Conservation (phyloP, 2,797 vertebrate species). For the Carduelis carduelis region DNA sequence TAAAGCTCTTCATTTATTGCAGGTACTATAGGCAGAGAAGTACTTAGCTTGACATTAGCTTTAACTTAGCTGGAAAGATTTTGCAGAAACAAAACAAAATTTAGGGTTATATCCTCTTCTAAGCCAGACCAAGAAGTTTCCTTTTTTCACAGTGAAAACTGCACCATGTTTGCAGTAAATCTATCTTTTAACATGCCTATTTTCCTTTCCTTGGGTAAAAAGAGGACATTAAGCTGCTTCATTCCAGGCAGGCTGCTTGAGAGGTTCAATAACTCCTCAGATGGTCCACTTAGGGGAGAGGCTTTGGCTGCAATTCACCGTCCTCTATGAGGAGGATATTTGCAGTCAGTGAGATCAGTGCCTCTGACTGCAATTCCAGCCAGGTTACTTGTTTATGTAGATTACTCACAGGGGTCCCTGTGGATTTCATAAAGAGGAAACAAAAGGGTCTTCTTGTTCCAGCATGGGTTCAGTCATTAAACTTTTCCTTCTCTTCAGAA, state of each 20-base stretch:
- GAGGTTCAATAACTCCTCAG: neutral
- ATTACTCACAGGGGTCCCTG: neutral
- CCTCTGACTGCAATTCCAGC: neutral
- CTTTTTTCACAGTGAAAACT: neutral
- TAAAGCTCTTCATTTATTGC: neutral
- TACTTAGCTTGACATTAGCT: neutral
- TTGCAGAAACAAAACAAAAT: neutral
- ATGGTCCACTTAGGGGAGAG: neutral
- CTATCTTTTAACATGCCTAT: neutral
- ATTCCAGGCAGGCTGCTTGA: neutral
- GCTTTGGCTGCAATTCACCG: rapidly evolving
- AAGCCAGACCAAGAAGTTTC: neutral
- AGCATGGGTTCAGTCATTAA: neutral
- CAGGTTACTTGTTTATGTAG: neutral
- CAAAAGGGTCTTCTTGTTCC: neutral
- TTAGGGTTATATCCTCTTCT: neutral
- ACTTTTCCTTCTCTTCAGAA: neutral
- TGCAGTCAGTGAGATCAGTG: neutral
- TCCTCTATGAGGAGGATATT: neutral
- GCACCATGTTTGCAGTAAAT: neutral
- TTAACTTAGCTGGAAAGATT: neutral
- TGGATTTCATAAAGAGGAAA: neutral
- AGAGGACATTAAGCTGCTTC: neutral
- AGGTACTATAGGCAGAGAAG: neutral
- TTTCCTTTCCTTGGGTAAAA: neutral